Evolutionary conservation across 37 sponge, comb jelly and placozoan species (phyloP).

Genomic region (Chondrilla cf. caribensis): DNA sequence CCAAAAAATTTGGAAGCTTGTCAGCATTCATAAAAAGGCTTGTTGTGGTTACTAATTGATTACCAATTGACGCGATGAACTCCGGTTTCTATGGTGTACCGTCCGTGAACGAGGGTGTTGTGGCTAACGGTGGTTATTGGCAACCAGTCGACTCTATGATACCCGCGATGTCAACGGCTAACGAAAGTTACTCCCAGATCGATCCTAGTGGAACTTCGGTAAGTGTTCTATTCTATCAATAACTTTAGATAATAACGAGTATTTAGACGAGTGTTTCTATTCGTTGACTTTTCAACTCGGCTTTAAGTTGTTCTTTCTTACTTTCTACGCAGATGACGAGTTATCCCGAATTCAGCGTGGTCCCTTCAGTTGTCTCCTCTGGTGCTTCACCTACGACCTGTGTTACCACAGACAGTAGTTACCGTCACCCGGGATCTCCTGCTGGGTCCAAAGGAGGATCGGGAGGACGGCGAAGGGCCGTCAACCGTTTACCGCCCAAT

Average conservation of each 20-base stretch:
- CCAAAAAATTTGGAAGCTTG: background rate
- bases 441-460: background rate
- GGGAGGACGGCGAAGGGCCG: background rate
- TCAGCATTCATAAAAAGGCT: background rate
- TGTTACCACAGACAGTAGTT: conserved; percentile 11
- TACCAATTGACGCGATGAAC: conserved; percentile 12
- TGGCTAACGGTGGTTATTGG: conserved; percentile 12
- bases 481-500: background rate
- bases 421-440: conserved; percentile 11
- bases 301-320: background rate
- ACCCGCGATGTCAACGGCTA: background rate
- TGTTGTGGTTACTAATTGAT: conserved; percentile 11
- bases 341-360: conserved; percentile 12
- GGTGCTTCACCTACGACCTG: background rate
- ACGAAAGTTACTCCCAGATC: background rate
- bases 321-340: background rate
- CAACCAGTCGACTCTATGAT: background rate
- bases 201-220: background rate
- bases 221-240: background rate
- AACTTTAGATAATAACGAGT: no score
- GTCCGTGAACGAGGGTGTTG: conserved; percentile 13
- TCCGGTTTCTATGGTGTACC: conserved; percentile 17
- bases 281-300: no score
- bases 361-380: background rate
- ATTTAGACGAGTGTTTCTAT: no score